A percentile compares a stretch with the other conserved stretches of the same genome.
phyloP scores from a whole-genome alignment of 2,113 vertebrate genomes.

The Crocuta crocuta region DNA sequence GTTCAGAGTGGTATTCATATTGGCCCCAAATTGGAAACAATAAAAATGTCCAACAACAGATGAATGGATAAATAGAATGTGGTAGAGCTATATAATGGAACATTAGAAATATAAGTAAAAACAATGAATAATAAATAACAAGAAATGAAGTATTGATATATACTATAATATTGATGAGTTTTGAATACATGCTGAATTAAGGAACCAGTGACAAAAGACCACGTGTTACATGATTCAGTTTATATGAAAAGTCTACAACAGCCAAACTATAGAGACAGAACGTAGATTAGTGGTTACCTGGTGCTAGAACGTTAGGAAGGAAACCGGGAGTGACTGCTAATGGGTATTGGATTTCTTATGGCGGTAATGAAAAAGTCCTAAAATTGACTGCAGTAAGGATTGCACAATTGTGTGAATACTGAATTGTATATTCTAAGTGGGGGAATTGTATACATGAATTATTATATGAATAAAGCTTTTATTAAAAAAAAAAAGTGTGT shows the following conservation, averaged over 20 bases:
- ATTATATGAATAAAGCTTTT: slow-evolving; percentile 53
- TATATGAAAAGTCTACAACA: neutral
- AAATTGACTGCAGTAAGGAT: slow-evolving; percentile 14
- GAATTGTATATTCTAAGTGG: slow-evolving; percentile 13
- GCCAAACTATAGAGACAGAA: neutral
- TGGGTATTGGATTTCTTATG: neutral
- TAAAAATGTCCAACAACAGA: neutral
- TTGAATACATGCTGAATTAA: neutral
- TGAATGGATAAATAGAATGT: slow-evolving; percentile 17
- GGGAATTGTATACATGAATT: neutral
- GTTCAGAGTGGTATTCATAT: neutral
- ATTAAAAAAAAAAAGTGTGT: slow-evolving; percentile 40
- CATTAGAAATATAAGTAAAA: slow-evolving; percentile 12
- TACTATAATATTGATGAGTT: neutral
- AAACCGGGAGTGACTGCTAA: neutral
- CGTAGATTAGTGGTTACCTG: neutral
- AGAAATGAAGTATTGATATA: neutral
- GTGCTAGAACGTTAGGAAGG: neutral
- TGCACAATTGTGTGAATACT: slow-evolving; percentile 21
- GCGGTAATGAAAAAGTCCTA: slow-evolving; percentile 30
- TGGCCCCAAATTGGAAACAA: neutral
- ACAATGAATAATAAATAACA: neutral
- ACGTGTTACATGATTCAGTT: neutral
- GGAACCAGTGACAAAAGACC: neutral
- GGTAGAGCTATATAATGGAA: neutral